Conservation (phyloP, 2,888 invertebrate species). For the Timema podura region DNA sequence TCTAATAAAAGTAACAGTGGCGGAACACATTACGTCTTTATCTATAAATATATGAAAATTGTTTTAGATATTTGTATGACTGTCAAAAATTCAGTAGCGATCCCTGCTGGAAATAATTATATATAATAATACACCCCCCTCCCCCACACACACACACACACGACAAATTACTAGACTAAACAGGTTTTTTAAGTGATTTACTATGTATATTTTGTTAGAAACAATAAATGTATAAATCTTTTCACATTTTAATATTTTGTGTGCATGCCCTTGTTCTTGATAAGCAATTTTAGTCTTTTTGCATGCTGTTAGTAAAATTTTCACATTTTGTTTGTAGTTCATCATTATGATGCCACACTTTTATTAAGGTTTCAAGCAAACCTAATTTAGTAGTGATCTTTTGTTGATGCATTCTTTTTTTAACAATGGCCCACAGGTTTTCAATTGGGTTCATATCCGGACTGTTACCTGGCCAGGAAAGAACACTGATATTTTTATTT, state of each 20-base stretch:
- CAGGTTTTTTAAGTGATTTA: too few relatives aligned
- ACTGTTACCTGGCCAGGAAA: background rate
- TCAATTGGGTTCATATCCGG: background rate
- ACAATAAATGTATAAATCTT: too few relatives aligned
- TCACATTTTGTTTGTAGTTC: background rate
- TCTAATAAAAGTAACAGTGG: too few relatives aligned
- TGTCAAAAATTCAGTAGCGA: too few relatives aligned
- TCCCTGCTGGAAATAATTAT: too few relatives aligned
- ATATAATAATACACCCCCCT: too few relatives aligned
- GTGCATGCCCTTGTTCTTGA: background rate
- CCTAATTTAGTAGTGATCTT: background rate
- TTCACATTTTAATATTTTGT: background rate
- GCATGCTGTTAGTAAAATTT: background rate
- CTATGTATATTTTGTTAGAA: too few relatives aligned
- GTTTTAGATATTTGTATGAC: too few relatives aligned
- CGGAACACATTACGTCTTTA: too few relatives aligned
- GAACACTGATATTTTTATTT: background rate
- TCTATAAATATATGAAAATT: too few relatives aligned
- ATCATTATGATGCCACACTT: conserved; percentile 2
- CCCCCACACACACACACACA: too few relatives aligned
- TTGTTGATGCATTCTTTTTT: background rate
- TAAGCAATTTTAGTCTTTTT: background rate
- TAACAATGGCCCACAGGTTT: background rate
- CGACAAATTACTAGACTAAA: too few relatives aligned
- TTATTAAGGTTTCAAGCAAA: background rate